These are phyloP conservation scores for Seriola aureovittata DNA, from an alignment of 2,113 vertebrate genomes.

Conservation along the genomic window DNA sequence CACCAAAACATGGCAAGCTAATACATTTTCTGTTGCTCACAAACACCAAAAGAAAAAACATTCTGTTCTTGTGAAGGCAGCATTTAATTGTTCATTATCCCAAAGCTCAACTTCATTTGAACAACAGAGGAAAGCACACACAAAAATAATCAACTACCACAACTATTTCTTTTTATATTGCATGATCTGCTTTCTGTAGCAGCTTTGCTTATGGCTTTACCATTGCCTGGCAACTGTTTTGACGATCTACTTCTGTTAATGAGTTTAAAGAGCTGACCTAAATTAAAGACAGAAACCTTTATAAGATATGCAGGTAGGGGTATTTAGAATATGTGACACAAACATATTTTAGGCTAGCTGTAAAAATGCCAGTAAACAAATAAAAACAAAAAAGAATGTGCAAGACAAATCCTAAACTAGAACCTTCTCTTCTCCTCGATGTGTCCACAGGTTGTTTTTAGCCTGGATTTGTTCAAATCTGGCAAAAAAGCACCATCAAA, in stretches of 20 bases:
- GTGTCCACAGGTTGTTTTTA: not conserved
- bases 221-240: not conserved
- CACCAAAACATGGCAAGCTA: slow-evolving; percentile 25
- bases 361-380: not conserved
- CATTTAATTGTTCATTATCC: not conserved
- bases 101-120: slow-evolving; percentile 2
- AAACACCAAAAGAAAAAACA: not conserved
- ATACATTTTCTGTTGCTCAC: not conserved
- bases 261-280: not conserved
- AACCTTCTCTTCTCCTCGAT: too few species aligned
- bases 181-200: not conserved
- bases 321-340: not conserved
- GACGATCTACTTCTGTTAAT: not conserved
- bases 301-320: not conserved
- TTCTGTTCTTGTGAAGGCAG: not conserved
- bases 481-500: too few species aligned
- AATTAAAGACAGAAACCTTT: not conserved
- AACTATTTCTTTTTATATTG: not conserved
- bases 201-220: not conserved
- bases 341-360: not conserved
- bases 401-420: not conserved
- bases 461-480: too few species aligned
- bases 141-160: not conserved
- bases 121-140: not conserved
- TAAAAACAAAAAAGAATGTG: not conserved